Conservation (phyloP, 2,113 vertebrate species). For the Lonchura striata region DNA sequence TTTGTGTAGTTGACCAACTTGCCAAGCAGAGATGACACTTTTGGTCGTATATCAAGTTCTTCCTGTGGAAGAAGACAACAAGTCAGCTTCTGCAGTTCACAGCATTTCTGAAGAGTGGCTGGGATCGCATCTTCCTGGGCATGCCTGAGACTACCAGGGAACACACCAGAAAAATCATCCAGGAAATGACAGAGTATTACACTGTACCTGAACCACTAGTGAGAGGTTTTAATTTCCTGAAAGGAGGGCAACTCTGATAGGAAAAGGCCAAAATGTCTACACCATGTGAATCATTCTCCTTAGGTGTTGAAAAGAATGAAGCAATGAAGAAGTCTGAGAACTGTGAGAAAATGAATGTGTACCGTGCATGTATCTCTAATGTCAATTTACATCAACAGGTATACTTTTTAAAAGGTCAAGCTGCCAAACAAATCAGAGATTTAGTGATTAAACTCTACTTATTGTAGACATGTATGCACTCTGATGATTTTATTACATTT, state of each 20-base stretch:
- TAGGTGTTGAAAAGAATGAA: not conserved
- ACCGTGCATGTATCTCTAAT: not conserved
- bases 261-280: not conserved
- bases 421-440: not conserved
- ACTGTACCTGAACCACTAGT: not conserved
- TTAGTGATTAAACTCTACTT: not conserved
- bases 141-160: not conserved
- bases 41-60: conserved; percentile 95
- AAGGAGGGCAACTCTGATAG: not conserved
- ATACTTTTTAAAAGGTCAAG: not conserved
- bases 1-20: conserved; percentile 97
- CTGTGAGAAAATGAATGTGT: not conserved
- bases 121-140: not conserved
- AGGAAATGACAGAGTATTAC: not conserved
- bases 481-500: not conserved
- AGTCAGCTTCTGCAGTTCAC: not conserved
- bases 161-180: not conserved
- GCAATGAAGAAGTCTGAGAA: not conserved
- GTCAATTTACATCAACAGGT: not conserved
- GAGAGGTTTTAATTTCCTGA: not conserved
- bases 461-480: not conserved
- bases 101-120: not conserved
- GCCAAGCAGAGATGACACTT: conserved; percentile 94
- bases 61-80: conserved; percentile 76
- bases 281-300: not conserved